Percentiles rank a stretch among this genome's conserved stretches.
phyloP scores from a whole-genome alignment of 37 sponge, comb jelly and placozoan species.

The Tethya wilhelma region DNA sequence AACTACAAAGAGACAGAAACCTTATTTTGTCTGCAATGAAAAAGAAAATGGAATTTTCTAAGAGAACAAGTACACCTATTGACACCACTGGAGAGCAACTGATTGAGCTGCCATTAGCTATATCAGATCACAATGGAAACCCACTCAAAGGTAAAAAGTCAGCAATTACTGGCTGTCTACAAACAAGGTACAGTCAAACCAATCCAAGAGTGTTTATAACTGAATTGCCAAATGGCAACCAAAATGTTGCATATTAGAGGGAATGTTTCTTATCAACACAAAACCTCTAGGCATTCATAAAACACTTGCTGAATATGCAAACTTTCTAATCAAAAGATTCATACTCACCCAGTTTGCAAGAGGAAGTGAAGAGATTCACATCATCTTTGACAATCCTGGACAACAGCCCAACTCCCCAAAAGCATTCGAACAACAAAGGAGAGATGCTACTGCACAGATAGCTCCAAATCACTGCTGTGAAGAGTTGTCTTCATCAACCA shows the following conservation, averaged over 20 bases:
- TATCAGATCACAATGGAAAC: constrained; percentile 3
- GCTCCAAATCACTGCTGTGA: background rate
- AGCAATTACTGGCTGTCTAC: background rate
- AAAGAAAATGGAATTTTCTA: too few relatives aligned
- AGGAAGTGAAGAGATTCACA: constrained; percentile 1
- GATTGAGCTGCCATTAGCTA: background rate
- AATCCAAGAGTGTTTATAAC: background rate
- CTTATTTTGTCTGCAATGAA: too few relatives aligned
- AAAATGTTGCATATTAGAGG: constrained; percentile 12
- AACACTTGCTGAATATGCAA: constrained; percentile 23
- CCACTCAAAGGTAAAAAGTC: constrained; percentile 10
- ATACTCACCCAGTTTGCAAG: background rate
- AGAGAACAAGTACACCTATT: too few relatives aligned
- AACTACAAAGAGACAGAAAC: too few relatives aligned
- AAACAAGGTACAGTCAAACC: constrained; percentile 6
- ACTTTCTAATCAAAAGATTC: constrained; percentile 1
- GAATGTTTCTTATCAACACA: constrained; percentile 29
- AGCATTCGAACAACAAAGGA: background rate
- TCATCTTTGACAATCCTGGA: constrained; percentile 26
- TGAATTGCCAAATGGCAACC: constrained; percentile 8
- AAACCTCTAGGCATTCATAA: constrained; percentile 9
- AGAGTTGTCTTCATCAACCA: background rate
- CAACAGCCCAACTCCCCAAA: background rate
- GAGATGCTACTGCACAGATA: background rate
- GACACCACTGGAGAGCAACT: background rate